phyloP scores from a whole-genome alignment of 2,797 vertebrate species.

The Acanthurus tractus region DNA sequence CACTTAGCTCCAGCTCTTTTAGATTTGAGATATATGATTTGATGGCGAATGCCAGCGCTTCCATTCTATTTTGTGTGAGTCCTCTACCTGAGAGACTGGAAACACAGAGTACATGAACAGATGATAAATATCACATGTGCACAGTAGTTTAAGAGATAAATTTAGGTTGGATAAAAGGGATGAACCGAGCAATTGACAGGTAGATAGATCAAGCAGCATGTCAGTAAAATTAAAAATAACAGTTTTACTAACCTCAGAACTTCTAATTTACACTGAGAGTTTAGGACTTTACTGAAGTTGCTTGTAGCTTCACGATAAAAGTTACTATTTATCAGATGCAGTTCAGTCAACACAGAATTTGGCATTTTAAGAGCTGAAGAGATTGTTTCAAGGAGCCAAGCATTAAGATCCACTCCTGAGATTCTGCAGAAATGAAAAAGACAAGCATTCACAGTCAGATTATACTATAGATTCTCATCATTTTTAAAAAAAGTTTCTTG shows the following conservation, averaged over 20 bases:
- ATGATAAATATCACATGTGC: background rate
- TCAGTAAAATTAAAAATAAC: background rate
- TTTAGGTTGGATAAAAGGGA: background rate
- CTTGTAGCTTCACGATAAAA: accelerated
- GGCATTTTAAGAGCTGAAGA: slow-evolving; percentile 43
- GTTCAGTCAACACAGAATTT: slow-evolving; percentile 45
- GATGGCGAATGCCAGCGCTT: slow-evolving; percentile 12
- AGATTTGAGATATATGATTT: slow-evolving; percentile 22
- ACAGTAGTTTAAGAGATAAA: background rate
- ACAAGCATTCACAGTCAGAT: background rate
- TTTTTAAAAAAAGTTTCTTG: no score
- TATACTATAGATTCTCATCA: no score
- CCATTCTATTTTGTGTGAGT: accelerated
- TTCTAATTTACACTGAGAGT: slow-evolving; percentile 37
- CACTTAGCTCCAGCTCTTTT: slow-evolving; percentile 48
- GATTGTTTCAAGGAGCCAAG: slow-evolving; percentile 20
- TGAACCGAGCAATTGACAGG: background rate
- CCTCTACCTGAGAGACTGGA: background rate
- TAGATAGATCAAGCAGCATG: background rate
- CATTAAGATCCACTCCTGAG: background rate
- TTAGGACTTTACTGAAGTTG: slow-evolving; percentile 32
- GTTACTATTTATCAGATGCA: background rate
- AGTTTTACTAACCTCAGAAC: slow-evolving; percentile 45
- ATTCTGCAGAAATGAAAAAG: slow-evolving; percentile 26
- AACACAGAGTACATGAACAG: slow-evolving; percentile 6